A percentile compares a stretch with the other conserved stretches of the same genome.
Evolutionary conservation across 1,140 invertebrate genomes (phyloP).

Genomic region (Hesperophylax magnus): DNA sequence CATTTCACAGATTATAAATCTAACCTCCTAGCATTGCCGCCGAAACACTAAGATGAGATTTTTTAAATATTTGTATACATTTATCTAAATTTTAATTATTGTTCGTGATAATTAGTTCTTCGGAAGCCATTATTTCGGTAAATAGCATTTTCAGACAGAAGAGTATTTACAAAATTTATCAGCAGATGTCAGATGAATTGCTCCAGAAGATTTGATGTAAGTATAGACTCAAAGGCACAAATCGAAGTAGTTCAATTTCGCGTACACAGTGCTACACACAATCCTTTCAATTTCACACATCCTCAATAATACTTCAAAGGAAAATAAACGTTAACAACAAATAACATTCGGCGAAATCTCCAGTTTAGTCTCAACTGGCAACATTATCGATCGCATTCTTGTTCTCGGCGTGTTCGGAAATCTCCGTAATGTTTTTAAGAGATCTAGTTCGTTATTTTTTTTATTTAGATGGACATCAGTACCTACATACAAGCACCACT

Average conservation of each 20-base stretch:
- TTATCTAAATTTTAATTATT: slow-evolving; percentile 50
- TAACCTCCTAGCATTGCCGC: slow-evolving; percentile 35
- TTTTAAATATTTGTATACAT: slow-evolving; percentile 41
- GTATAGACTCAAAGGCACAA: slow-evolving; percentile 29
- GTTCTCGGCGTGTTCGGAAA: slow-evolving; percentile 48
- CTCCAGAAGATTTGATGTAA: slow-evolving; percentile 27
- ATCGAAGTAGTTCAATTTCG: slow-evolving; percentile 44
- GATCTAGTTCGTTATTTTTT: not conserved
- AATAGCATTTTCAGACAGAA: slow-evolving; percentile 68
- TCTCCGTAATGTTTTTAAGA: slow-evolving; percentile 8
- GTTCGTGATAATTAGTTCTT: slow-evolving; percentile 65
- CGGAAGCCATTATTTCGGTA: slow-evolving; percentile 73
- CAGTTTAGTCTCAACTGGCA: slow-evolving; percentile 61
- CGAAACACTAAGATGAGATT: slow-evolving; percentile 28
- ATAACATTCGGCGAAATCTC: slow-evolving; percentile 59
- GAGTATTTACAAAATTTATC: slow-evolving; percentile 71
- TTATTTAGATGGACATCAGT: no score
- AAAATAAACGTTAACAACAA: slow-evolving; percentile 63
- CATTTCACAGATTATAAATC: slow-evolving; percentile 22
- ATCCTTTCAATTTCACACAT: slow-evolving; percentile 50
- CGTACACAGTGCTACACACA: slow-evolving; percentile 6
- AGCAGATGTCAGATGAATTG: slow-evolving; percentile 62
- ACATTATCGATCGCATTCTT: slow-evolving; percentile 64
- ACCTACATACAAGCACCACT: no score
- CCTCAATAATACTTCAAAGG: slow-evolving; percentile 59